A percentile compares a stretch with the other conserved stretches of the same genome.
phyloP scores from a whole-genome alignment of 2,113 vertebrate species.

The Cavia porcellus region DNA sequence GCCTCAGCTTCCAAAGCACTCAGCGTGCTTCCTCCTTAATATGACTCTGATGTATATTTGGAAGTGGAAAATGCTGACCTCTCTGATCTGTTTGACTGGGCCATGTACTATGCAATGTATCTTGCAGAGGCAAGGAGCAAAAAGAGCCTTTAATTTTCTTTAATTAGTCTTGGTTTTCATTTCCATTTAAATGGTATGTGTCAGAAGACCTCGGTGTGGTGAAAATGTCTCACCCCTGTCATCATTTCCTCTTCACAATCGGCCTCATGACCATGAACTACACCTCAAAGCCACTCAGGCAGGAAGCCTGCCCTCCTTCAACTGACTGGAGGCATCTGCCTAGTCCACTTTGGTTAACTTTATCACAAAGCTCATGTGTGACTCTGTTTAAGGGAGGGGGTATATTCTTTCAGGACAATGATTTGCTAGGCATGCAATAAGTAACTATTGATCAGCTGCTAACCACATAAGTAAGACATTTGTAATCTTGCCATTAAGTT shows the following conservation, averaged over 20 bases:
- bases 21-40: neutral
- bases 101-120: neutral
- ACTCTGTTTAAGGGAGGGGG: neutral
- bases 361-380: neutral
- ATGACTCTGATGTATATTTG: conserved; percentile 61
- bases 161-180: conserved; percentile 82
- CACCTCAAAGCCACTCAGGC: neutral
- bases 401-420: neutral
- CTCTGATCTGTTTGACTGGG: conserved; percentile 67
- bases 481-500: conserved; percentile 45
- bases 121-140: conserved; percentile 10
- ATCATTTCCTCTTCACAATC: conserved; percentile 63
- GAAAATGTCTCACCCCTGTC: conserved; percentile 54
- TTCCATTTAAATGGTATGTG: conserved; percentile 82
- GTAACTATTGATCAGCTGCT: conserved; percentile 66
- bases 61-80: conserved; percentile 67
- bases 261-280: neutral
- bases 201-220: conserved; percentile 57
- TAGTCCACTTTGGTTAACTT: neutral
- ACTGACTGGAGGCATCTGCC: neutral
- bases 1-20: conserved; percentile 47
- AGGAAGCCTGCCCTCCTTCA: neutral
- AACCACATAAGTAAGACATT: conserved; percentile 57
- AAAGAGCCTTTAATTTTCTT: conserved; percentile 79
- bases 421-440: conserved; percentile 56